Base-by-base conservation (phyloP, 1,140 invertebrate species). In the Aricia agestis region DNA sequence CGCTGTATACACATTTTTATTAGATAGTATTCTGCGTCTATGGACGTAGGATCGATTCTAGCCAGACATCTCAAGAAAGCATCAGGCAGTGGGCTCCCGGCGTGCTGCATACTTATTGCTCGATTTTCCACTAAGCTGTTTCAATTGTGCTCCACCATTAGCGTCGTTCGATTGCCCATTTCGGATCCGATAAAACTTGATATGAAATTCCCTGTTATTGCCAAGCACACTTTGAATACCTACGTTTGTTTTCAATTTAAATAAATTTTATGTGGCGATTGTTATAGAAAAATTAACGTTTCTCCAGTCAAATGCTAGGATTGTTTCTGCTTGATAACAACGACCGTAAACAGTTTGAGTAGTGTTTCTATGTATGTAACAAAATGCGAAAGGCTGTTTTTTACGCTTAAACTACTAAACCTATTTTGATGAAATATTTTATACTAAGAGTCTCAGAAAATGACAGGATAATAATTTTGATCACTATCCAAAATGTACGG, bases 91-190 rank as follows among this genome's bases (percentile, higher is more conserved):
- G 71, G 57, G 70, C 69, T 32, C 74, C 73, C 73, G 74, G 78
- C 74, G 84, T 82, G 84, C 88, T 90, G 88, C 88, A 90, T 90
- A 90, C 88, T 89, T 89, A 90, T 89, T 84, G 79, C 82, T 78
- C 79, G 85, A 89, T 90, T 90, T 89, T 85, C 84, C 80, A 70
- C 77, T 74, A 76, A 82, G 80, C 80, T 82, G 73, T 87, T 90
- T 89, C 86, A 89, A 90, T 89, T 87, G 84, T 82, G 76, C 80
- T 74, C 74, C 81, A 74, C 78, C 82, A 87, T 90, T 90, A 90
- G 82, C 72, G 78, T 86, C 72, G 78, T 86, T 79, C 81, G 79
- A 86, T 85, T 82, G 81, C 75, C 78, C 71, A 69, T 75, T 32
- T 36, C 73, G 78, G 72, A 75, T 81, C 77, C 74, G 74, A 78